Evolutionary conservation across 2,113 vertebrate genomes (phyloP), one percentile per base, ranked within the genome.

Genomic region (Brachyistius frenatus): DNA sequence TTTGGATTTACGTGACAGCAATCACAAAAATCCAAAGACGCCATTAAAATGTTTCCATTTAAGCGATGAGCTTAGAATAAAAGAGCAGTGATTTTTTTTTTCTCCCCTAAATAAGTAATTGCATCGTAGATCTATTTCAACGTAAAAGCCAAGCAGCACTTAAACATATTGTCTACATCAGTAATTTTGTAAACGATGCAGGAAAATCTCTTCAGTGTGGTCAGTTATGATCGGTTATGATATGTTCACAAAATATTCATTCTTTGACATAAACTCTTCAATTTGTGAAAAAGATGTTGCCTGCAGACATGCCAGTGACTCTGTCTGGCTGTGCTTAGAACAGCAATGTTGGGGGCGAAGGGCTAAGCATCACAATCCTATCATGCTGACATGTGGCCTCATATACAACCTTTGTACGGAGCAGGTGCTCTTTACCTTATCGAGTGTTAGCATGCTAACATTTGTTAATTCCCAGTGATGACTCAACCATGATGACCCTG

Each of bases 11-110:
- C 33, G 30, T 63, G 35, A 83, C 9, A 56, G 46, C n/a, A 63
- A 66, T 76, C 64, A 61, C 39, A 65, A 63, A 75, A 66, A 55
- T 78, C 66, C 5, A 80, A 89, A 80, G 37, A 47, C 50, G 15
- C 6, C 44, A 61, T 66, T 58, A 54, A 72, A 75, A 47, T 61
- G 46, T 79, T 84, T 66, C 67, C 57, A 44, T 11, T 13, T 37
- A 30, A 49, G 9, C 41, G 23, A 70, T 49, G n/a, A 5, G 1
- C 52, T 46, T 31, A 36, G 74, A 73, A 77, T 49, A 10, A 57
- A 23, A 10, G 10, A n/a, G 33, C 5, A 58, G 35, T 39, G 14
- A 66, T 60, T 66, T 73, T 36, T 44, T 36, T 60, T 30, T 23
- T 23, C 23, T 8, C 32, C 35, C 7, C 2, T 23, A 11, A 49